Percentiles rank a stretch among this genome's conserved stretches.
Conservation (phyloP, 2,113 vertebrate species). For the Diphyllodes magnificus region DNA sequence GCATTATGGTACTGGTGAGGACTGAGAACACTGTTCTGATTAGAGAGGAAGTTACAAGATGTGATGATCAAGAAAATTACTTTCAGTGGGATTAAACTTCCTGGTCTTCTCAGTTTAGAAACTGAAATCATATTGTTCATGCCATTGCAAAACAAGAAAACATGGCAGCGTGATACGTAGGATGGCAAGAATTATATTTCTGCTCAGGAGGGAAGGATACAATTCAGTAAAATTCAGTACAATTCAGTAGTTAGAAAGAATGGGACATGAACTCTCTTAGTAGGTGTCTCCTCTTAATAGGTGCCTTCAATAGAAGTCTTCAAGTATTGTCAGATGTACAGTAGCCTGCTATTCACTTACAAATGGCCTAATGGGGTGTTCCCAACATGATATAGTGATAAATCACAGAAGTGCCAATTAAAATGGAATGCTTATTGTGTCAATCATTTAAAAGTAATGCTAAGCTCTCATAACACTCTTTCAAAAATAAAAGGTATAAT, state of each 20-base stretch:
- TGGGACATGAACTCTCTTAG: slow-evolving; percentile 26
- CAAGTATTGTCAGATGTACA: slow-evolving; percentile 35
- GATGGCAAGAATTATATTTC: slow-evolving; percentile 31
- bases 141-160: slow-evolving; percentile 1
- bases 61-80: not conserved
- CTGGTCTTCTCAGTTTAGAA: not conserved
- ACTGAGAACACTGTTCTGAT: not conserved
- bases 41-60: not conserved
- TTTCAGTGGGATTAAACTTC: not conserved
- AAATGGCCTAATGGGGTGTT: slow-evolving; percentile 31
- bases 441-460: slow-evolving; percentile 44
- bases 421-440: slow-evolving; percentile 53
- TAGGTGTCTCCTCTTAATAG: slow-evolving; percentile 14
- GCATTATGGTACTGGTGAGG: not conserved
- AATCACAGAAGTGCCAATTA: slow-evolving; percentile 71
- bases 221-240: slow-evolving; percentile 35
- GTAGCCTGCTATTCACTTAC: slow-evolving; percentile 60
- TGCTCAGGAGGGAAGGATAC: slow-evolving; percentile 10
- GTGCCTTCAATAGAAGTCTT: slow-evolving; percentile 42
- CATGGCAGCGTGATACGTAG: not conserved
- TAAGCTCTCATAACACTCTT: slow-evolving; percentile 37
- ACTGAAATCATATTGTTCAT: slow-evolving; percentile 35
- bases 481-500: slow-evolving; percentile 62
- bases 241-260: slow-evolving; percentile 64
- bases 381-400: slow-evolving; percentile 41